Evolutionary conservation across 1,140 invertebrate genomes (phyloP), one percentile per base, ranked within the genome.

Genomic region (Chrysoperla carnea): DNA sequence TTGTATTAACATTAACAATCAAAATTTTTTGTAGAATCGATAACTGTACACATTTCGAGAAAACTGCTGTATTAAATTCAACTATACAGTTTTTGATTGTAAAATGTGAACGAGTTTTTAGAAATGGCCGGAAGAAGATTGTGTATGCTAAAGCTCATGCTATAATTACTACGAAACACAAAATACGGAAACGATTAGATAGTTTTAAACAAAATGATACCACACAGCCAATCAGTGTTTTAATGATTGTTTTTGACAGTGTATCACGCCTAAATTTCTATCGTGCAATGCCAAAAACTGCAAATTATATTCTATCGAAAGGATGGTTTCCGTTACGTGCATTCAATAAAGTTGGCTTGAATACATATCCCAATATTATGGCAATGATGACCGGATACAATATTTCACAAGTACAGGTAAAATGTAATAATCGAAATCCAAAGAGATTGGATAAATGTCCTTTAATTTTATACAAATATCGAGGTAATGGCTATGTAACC

Each of bases 311-410:
- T 8, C 66, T 69, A 29, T 61, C 46, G 23, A 46, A 50, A n/a
- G n/a, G n/a, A n/a, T 76, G 70, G 56, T 47, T 72, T 8, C 60
- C 63, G 14, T 55, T 78, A 12, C 57, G 63, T 36, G 76, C 76
- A 0, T 79, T 75, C 51, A 76, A 72, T 37, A 79, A 78, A 58
- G 68, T 76, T 48, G 83, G 73, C 2, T 81, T 84, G 49, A 86
- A 87, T 48, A 87, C 82, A 1, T 86, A 81, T 54, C 81, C 83
- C 0, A 89, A 89, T 58, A 53, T 88, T 14, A 79, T 88, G 68
- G 78, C 84, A 0, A 58, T 81, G 4, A 58, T 87, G 15, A 80
- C 75, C 2, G 84, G 84, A 2, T 64, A 69, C 36, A 74, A 58
- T 55, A 52, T 61, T 39, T 48, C 50, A 9, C 60, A 63, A 46